phyloP scores from a whole-genome alignment of 1,140 invertebrate species.

The Neotoxoptera formosana region DNA sequence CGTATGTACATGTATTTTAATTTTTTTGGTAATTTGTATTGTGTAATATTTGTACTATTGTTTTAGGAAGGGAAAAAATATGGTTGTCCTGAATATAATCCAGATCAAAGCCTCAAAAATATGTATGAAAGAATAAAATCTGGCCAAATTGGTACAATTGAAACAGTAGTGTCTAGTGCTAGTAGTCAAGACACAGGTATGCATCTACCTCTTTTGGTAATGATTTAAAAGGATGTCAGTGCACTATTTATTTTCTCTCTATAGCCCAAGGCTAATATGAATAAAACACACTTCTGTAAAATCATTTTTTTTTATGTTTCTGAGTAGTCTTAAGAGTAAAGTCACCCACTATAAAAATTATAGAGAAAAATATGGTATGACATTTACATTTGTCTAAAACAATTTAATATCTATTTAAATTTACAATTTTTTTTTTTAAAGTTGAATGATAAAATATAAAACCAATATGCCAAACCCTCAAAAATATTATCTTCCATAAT shows the following conservation, averaged over 20 bases:
- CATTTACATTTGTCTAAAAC: background rate
- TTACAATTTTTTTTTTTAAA: background rate
- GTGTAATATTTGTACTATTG: background rate
- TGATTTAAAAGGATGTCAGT: background rate
- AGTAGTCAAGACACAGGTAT: background rate
- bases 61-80: conserved; percentile 15
- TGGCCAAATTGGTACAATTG: background rate
- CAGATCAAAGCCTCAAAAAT: conserved; percentile 37
- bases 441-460: background rate
- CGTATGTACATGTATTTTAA: background rate
- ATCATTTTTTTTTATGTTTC: background rate
- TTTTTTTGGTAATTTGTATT: background rate
- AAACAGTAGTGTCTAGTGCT: background rate
- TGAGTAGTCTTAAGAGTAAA: background rate
- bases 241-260: background rate
- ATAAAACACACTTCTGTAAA: background rate
- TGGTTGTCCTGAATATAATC: conserved; percentile 18
- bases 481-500: background rate
- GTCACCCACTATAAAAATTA: background rate
- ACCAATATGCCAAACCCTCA: background rate
- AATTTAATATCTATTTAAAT: background rate
- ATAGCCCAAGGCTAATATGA: background rate
- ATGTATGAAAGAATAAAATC: background rate
- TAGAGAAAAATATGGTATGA: background rate
- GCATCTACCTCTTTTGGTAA: background rate